Conservation (phyloP, 2,888 invertebrate species). For the Nemotelus nigrinus region DNA sequence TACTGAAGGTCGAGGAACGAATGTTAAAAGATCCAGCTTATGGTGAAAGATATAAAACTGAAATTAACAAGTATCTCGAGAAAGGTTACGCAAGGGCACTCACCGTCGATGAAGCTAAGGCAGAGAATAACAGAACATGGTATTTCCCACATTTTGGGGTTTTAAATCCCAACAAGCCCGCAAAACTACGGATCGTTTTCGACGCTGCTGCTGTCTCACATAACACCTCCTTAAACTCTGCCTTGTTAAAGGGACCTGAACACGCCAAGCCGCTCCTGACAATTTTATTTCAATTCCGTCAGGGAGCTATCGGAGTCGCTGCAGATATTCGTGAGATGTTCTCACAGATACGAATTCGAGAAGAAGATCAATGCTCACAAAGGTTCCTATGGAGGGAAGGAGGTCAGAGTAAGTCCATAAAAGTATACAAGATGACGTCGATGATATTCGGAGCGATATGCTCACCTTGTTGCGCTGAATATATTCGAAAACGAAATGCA, state of each 20-base stretch:
- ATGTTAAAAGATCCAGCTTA: not conserved
- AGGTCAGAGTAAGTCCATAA: too few species aligned
- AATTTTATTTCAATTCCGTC: slow-evolving; percentile 4
- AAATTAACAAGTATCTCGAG: not conserved
- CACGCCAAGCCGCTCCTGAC: not conserved
- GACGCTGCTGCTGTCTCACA: not conserved
- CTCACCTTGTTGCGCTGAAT: slow-evolving; percentile 14
- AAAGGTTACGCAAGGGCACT: too few species aligned
- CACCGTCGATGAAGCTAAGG: too few species aligned
- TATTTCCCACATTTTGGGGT: slow-evolving; percentile 8
- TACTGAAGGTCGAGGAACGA: not conserved
- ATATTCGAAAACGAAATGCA: not conserved
- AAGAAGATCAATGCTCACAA: slow-evolving; percentile 2
- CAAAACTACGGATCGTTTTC: not conserved
- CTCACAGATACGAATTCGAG: not conserved
- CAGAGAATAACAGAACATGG: too few species aligned
- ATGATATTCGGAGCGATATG: slow-evolving; percentile 13
- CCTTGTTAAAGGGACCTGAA: not conserved
- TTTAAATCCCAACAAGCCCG: slow-evolving; percentile 1
- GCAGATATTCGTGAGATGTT: not conserved
- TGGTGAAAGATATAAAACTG: not conserved
- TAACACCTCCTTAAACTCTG: not conserved
- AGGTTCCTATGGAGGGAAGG: not conserved
- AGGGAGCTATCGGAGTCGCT: not conserved
- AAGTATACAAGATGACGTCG: slow-evolving; percentile 1